Evolutionary conservation across 2,797 vertebrate genomes (phyloP).

Genomic region (Lutjanus campechanus): DNA sequence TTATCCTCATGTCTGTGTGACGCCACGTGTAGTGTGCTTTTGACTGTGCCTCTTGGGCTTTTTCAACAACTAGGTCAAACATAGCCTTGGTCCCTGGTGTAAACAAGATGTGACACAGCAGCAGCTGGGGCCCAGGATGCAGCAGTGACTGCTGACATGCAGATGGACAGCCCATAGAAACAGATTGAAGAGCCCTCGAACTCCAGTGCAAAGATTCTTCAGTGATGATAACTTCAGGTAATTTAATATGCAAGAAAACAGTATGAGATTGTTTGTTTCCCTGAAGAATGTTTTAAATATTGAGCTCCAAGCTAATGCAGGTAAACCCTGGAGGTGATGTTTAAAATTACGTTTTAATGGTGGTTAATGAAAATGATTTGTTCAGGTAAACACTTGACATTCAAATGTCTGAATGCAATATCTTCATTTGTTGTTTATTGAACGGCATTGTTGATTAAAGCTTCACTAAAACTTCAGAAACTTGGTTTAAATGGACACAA

Average conservation of each 20-base stretch:
- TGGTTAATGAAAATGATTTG: not conserved
- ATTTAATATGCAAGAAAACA: not conserved
- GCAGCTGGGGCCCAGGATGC: slow-evolving; percentile 71
- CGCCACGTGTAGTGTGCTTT: slow-evolving; percentile 21
- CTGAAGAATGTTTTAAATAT: not conserved
- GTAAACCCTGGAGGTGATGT: not conserved
- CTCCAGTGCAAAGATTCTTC: not conserved
- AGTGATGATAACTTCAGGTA: slow-evolving; percentile 5
- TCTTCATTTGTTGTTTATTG: not conserved
- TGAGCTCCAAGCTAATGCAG: too few species aligned
- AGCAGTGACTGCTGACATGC: slow-evolving; percentile 31
- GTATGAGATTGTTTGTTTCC: too few species aligned
- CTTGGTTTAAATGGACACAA: not conserved
- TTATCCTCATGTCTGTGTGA: not conserved
- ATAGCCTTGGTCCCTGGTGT: slow-evolving; percentile 69
- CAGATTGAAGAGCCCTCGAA: not conserved
- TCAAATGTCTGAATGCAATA: not conserved
- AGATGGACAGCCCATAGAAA: slow-evolving; percentile 29
- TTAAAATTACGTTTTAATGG: not conserved
- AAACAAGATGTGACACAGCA: slow-evolving; percentile 75
- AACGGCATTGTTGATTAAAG: not conserved
- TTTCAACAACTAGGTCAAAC: slow-evolving; percentile 76
- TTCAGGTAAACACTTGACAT: not conserved
- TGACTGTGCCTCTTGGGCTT: slow-evolving; percentile 60
- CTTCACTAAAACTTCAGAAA: not conserved